Conservation (phyloP, 2,113 vertebrate genomes). For the Pampusana beccarii region DNA sequence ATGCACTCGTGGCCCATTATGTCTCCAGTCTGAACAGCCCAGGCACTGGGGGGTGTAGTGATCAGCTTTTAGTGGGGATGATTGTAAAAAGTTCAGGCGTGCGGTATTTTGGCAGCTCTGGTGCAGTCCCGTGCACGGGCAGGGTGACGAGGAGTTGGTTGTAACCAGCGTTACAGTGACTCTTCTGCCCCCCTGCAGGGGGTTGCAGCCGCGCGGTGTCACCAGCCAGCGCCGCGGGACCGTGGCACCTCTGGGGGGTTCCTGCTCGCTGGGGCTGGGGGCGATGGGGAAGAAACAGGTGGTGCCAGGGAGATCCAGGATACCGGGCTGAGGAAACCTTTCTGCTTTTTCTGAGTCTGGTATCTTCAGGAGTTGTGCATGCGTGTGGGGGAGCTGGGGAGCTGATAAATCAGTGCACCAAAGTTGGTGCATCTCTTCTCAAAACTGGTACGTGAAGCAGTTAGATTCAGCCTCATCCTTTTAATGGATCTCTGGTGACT, state of each 20-base stretch:
- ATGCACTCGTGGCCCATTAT: background rate
- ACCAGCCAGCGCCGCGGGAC: no score
- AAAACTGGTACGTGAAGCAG: background rate
- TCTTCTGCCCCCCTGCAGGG: background rate
- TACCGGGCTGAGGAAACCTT: background rate
- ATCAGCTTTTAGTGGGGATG: background rate
- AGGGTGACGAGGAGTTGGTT: background rate
- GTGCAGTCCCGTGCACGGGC: background rate
- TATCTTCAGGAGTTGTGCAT: background rate
- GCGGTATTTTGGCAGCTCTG: background rate
- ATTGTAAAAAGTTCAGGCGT: background rate
- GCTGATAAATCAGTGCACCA: background rate
- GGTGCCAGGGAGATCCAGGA: background rate
- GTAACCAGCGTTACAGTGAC: background rate
- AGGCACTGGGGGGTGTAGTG: background rate
- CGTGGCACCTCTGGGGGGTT: background rate
- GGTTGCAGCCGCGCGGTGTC: no score
- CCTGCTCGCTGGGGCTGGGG: background rate
- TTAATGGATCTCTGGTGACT: background rate
- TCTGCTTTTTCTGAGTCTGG: fast-evolving
- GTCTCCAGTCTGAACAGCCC: background rate
- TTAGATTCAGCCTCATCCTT: background rate
- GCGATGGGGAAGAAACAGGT: background rate
- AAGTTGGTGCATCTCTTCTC: background rate
- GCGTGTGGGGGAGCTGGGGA: background rate